phyloP scores from a whole-genome alignment of 1,140 invertebrate species.

The Vanessa tameamea region DNA sequence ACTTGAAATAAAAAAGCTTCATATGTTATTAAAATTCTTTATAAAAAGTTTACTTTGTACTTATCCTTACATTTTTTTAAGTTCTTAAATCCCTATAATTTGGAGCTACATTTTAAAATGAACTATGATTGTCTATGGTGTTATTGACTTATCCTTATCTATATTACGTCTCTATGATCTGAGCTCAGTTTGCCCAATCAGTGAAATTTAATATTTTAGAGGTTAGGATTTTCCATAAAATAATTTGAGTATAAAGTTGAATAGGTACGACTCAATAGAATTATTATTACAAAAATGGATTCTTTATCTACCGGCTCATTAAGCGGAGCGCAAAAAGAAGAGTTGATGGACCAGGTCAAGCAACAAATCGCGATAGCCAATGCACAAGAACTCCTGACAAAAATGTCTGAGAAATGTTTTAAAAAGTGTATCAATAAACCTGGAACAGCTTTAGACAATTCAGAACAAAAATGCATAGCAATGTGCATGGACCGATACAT shows the following conservation, averaged over 20 bases:
- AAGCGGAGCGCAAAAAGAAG: constrained; percentile 89
- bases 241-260: constrained; percentile 20
- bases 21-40: too few relatives aligned
- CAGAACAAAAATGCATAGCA: constrained; percentile 98
- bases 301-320: constrained; percentile 74
- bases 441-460: constrained; percentile 93
- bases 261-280: neutral
- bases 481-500: constrained; percentile 99
- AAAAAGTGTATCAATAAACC: constrained; percentile 96
- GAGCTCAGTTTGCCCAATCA: neutral
- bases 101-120: too few relatives aligned
- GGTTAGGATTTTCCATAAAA: constrained; percentile 38
- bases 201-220: constrained; percentile 22
- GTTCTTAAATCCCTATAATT: too few relatives aligned
- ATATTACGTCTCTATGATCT: neutral
- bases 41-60: too few relatives aligned
- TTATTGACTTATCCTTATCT: too few relatives aligned
- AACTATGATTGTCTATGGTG: too few relatives aligned
- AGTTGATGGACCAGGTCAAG: constrained; percentile 97
- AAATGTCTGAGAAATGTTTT: constrained; percentile 99
- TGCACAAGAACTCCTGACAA: constrained; percentile 95
- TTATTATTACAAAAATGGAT: constrained; percentile 58
- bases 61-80: too few relatives aligned
- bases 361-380: constrained; percentile 97
- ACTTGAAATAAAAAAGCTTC: too few relatives aligned